Evolutionary conservation across 2,797 vertebrate genomes (phyloP).

Genomic region (Remorina albescens): DNA sequence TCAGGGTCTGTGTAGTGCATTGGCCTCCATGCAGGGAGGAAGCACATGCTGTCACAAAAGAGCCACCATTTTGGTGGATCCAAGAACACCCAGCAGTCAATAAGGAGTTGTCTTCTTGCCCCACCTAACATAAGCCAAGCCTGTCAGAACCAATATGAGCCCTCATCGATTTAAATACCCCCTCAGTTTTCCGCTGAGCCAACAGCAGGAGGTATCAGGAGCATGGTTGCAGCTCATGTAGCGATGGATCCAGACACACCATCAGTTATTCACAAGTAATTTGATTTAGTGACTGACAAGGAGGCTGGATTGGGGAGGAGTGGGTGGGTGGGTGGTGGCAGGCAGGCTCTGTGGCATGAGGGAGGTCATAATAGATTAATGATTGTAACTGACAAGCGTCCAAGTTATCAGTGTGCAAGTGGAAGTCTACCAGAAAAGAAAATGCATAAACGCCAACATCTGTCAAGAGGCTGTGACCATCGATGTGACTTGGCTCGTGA

Average conservation of each 20-base stretch:
- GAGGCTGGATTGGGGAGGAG: constrained; percentile 36
- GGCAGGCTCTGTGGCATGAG: not conserved
- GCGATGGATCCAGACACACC: constrained; percentile 54
- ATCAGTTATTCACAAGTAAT: constrained; percentile 71
- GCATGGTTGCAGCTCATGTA: constrained; percentile 43
- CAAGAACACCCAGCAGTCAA: constrained; percentile 38
- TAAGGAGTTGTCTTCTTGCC: constrained; percentile 62
- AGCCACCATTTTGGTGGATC: constrained; percentile 40
- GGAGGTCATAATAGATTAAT: constrained; percentile 61
- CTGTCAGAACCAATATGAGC: constrained; percentile 72
- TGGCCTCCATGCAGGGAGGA: constrained; percentile 19
- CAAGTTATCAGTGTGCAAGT: constrained; percentile 22
- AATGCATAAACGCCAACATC: constrained; percentile 8
- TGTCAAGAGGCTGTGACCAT: constrained; percentile 19
- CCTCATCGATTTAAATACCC: constrained; percentile 72
- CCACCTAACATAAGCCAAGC: constrained; percentile 55
- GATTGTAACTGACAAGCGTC: constrained; percentile 65
- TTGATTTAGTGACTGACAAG: constrained; percentile 71
- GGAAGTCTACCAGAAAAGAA: constrained; percentile 8
- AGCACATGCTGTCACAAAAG: constrained; percentile 26
- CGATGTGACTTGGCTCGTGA: constrained; percentile 3
- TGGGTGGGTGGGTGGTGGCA: not conserved
- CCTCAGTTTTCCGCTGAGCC: constrained; percentile 51
- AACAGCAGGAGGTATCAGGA: constrained; percentile 51
- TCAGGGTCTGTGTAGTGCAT: not conserved